Conservation (phyloP, 2,888 invertebrate species). For the Conops quadrifasciatus region DNA sequence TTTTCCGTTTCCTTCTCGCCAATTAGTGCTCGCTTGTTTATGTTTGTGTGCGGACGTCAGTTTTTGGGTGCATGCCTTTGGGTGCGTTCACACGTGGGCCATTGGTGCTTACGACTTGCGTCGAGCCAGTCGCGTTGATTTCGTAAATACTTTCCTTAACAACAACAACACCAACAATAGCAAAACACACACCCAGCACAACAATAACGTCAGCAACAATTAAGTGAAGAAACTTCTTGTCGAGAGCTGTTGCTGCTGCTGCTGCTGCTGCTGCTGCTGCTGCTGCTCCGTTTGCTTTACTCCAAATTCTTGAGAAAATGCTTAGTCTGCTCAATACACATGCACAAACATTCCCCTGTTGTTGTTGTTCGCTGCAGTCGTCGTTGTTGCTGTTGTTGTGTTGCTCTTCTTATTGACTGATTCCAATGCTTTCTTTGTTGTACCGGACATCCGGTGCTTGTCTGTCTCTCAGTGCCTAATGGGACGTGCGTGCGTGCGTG, state of each 20-base stretch:
- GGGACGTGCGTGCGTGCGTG: conserved; percentile 25
- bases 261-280: background rate
- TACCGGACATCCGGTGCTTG: conserved; percentile 35
- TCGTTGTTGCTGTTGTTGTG: background rate
- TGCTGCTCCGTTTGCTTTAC: background rate
- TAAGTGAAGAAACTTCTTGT: conserved; percentile 3
- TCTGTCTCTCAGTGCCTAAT: background rate
- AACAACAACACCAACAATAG: conserved; percentile 14
- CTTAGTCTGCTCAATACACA: background rate
- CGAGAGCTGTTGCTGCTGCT: conserved; percentile 7
- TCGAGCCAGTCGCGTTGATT: conserved; percentile 36
- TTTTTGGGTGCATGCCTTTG: background rate
- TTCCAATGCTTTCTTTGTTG: conserved; percentile 31
- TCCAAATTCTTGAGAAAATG: conserved; percentile 32
- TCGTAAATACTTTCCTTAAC: conserved; percentile 27
- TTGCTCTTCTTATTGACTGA: too few species aligned
- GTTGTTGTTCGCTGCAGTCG: background rate
- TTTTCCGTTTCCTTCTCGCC: background rate
- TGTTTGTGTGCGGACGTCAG: background rate
- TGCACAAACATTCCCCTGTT: background rate
- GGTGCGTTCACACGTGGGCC: conserved; percentile 13
- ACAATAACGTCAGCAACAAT: background rate
- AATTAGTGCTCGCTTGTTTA: background rate
- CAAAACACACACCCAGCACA: too few species aligned
- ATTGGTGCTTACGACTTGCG: conserved; percentile 16